Evolutionary conservation across 2,888 invertebrate species (phyloP), one percentile per base, ranked within the genome.

Genomic region (Pegoplata infirma): DNA sequence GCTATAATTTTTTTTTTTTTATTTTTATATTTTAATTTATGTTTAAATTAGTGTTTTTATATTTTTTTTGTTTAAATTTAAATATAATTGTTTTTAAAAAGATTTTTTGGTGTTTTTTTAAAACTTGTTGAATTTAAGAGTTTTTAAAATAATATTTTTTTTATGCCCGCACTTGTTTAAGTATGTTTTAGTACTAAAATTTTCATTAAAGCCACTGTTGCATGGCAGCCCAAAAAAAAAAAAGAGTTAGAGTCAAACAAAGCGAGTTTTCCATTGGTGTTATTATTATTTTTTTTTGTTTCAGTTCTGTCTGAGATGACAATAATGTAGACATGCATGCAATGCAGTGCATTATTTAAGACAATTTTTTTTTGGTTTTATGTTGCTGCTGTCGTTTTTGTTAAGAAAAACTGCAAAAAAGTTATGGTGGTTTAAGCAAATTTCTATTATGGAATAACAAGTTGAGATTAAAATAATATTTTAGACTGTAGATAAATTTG

Each of bases 131-230:
- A n/a, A n/a, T n/a, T n/a, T n/a, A n/a, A n/a, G n/a, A n/a, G n/a
- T n/a, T n/a, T n/a, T n/a, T n/a, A n/a, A n/a, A n/a, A n/a, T 21
- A 36, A 51, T 67, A 44, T 25, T 25, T 51, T 64, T 66, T 56
- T 66, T 66, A 75, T 61, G 75, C 75, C 79, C 79, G 79, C 79
- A 72, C 79, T 79, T 75, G 75, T 72, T 79, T 58, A 68, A 71
- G 75, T 75, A 71, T 61, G 68, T 72, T 75, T 66, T 32, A 67
- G 71, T 75, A 79, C 79, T 79, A 53, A 79, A 68, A 51, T 67
- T 75, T 71, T 67, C 63, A 64, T 56, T 71, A 36, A 71, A 75
- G 71, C n/a, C 67, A 44, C 14, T 67, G 63, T 53, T 75, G 79
- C 75, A 79, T 72, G 75, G 71, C 55, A 72, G 79, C 61, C 66